These are phyloP conservation scores for Keiferia lycopersicella DNA, from an alignment of 2,888 invertebrate genomes.

Conservation along the genomic window DNA sequence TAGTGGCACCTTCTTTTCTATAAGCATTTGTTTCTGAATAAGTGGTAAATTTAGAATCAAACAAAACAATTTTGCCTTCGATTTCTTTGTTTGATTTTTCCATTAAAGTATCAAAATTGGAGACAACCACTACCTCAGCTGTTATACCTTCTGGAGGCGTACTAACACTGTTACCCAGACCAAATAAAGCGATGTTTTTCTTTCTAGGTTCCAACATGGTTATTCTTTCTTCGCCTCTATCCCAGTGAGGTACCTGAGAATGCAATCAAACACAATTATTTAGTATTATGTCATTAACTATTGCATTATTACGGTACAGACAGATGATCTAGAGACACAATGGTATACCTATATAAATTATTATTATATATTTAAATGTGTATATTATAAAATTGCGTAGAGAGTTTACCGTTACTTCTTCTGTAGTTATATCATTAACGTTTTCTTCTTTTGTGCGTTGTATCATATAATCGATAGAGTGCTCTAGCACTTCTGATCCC, in stretches of 20 bases:
- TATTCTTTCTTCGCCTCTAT: slow-evolving; percentile 85
- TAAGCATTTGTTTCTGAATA: slow-evolving; percentile 86
- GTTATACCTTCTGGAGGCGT: slow-evolving; percentile 87
- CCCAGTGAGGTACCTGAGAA: slow-evolving; percentile 69
- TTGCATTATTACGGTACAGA: too few relatives aligned
- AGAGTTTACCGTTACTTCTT: slow-evolving; percentile 75
- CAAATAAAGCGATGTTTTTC: slow-evolving; percentile 84
- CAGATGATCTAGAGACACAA: too few relatives aligned
- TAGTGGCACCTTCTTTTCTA: slow-evolving; percentile 83
- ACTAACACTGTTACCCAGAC: slow-evolving; percentile 86
- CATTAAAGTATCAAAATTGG: slow-evolving; percentile 84
- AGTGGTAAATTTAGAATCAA: slow-evolving; percentile 83
- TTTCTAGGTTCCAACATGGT: slow-evolving; percentile 83
- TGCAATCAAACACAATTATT: slow-evolving; percentile 86
- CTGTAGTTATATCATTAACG: slow-evolving; percentile 84
- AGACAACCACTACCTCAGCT: slow-evolving; percentile 87
- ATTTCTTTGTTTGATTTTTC: slow-evolving; percentile 72
- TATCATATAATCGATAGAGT: slow-evolving; percentile 85
- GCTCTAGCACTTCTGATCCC: slow-evolving; percentile 83
- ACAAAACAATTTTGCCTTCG: slow-evolving; percentile 88
- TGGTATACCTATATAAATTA: too few relatives aligned
- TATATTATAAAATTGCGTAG: too few relatives aligned
- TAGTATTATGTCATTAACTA: slow-evolving; percentile 51
- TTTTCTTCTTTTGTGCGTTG: slow-evolving; percentile 58
- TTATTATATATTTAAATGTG: too few relatives aligned